Percentiles rank a stretch among this genome's conserved stretches.
Evolutionary conservation across 2,797 vertebrate species (phyloP).

Genomic region (Cossypha caffra): DNA sequence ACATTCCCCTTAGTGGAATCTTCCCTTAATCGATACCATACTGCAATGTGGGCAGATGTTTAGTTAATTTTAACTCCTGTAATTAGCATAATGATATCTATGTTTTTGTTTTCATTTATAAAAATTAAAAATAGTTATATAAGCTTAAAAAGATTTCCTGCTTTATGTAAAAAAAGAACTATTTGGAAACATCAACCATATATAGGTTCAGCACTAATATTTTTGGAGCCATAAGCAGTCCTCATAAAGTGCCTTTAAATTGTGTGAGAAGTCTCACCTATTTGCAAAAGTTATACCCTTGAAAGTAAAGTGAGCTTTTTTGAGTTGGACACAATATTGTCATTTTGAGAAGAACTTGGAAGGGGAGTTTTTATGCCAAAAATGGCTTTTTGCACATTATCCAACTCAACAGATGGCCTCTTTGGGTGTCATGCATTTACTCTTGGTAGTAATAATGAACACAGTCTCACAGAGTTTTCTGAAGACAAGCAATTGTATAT

Average conservation of each 20-base stretch:
- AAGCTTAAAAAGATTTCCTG: background rate
- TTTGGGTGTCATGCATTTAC: background rate
- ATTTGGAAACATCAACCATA: background rate
- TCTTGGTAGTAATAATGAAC: background rate
- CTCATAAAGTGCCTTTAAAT: background rate
- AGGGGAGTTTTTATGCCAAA: background rate
- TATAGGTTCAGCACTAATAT: background rate
- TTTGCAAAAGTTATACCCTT: background rate
- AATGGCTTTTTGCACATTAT: background rate
- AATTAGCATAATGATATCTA: background rate
- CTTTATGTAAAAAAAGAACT: background rate
- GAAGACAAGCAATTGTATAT: background rate
- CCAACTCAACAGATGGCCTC: background rate
- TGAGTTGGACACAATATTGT: background rate
- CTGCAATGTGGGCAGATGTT: background rate
- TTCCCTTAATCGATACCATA: background rate
- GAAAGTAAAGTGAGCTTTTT: background rate
- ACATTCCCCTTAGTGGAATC: background rate
- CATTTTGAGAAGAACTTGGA: background rate
- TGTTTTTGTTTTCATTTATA: background rate
- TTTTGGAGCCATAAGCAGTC: background rate
- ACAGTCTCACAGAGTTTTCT: background rate
- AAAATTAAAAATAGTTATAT: background rate
- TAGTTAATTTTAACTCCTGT: background rate
- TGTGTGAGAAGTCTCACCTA: fast-evolving